These are phyloP conservation scores for Porites australiensis DNA, from an alignment of 64 coral and sea anemone species.

Conservation along the genomic window DNA sequence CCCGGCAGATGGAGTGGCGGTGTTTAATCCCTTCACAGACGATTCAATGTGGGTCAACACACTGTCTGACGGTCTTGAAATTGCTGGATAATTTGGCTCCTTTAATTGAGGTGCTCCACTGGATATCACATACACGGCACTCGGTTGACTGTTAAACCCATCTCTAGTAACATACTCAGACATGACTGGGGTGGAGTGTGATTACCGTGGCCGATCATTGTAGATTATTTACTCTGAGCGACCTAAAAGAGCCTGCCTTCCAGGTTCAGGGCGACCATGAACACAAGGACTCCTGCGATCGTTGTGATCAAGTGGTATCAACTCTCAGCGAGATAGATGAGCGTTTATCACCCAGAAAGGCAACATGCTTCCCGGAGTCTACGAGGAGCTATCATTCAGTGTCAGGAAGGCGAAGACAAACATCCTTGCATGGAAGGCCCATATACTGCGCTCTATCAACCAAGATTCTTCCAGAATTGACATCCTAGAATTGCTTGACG, in stretches of 20 bases:
- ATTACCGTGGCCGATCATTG: background rate
- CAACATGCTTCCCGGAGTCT: background rate
- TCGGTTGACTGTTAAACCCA: no score
- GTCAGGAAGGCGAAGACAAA: background rate
- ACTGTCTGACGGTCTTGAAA: no score
- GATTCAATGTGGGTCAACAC: no score
- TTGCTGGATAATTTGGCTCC: no score
- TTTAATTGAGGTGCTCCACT: no score
- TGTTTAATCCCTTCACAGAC: no score
- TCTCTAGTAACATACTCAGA: no score
- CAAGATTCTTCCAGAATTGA: slow-evolving; percentile 21
- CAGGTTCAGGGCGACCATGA: background rate
- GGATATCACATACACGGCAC: no score
- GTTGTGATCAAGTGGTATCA: background rate
- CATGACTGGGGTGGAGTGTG: no score
- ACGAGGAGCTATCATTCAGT: slow-evolving; percentile 13
- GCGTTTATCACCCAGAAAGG: background rate
- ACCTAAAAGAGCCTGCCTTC: background rate
- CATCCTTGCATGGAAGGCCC: slow-evolving; percentile 51
- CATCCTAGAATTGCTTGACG: slow-evolving; percentile 2
- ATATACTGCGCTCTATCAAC: slow-evolving; percentile 20
- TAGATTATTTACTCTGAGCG: background rate
- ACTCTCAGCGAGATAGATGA: background rate
- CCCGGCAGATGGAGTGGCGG: no score
- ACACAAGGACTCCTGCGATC: background rate